These are phyloP conservation scores for Silurus glanis DNA, from an alignment of 2,113 vertebrate genomes.

Conservation along the genomic window DNA sequence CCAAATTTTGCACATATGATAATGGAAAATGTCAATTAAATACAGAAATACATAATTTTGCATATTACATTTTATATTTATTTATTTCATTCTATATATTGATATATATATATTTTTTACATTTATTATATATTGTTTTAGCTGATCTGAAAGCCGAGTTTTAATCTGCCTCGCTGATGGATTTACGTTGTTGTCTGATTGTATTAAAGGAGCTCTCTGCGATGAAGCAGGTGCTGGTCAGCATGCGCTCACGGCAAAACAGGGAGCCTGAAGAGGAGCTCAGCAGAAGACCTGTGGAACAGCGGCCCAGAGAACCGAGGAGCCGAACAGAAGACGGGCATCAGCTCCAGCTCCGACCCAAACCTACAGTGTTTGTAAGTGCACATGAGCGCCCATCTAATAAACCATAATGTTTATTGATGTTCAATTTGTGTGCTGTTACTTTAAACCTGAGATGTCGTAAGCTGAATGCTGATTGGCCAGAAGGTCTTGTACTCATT, in stretches of 20 bases:
- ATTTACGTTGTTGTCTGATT: background rate
- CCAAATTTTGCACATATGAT: too few relatives aligned
- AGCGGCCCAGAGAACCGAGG: slow-evolving; percentile 51
- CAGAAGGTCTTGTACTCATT: background rate
- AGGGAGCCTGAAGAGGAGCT: slow-evolving; percentile 52
- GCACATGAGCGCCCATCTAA: background rate
- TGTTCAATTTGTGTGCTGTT: background rate
- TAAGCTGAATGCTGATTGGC: background rate
- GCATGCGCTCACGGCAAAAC: slow-evolving; percentile 73
- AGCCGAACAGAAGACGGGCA: slow-evolving; percentile 60
- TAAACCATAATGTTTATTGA: background rate
- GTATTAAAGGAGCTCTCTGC: slow-evolving; percentile 82
- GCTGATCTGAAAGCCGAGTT: background rate
- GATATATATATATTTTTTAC: too few relatives aligned
- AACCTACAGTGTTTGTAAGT: slow-evolving; percentile 94
- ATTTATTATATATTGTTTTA: background rate
- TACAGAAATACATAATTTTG: too few relatives aligned
- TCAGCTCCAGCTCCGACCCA: slow-evolving; percentile 77
- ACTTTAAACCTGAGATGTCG: background rate
- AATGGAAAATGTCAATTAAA: too few relatives aligned
- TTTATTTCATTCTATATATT: too few relatives aligned
- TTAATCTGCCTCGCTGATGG: background rate
- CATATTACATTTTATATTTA: too few relatives aligned
- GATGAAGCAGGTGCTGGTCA: slow-evolving; percentile 90
- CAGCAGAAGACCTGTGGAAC: slow-evolving; percentile 19